phyloP scores from a whole-genome alignment of 53 echinoderm and acorn worm genomes.

The Crossaster papposus region DNA sequence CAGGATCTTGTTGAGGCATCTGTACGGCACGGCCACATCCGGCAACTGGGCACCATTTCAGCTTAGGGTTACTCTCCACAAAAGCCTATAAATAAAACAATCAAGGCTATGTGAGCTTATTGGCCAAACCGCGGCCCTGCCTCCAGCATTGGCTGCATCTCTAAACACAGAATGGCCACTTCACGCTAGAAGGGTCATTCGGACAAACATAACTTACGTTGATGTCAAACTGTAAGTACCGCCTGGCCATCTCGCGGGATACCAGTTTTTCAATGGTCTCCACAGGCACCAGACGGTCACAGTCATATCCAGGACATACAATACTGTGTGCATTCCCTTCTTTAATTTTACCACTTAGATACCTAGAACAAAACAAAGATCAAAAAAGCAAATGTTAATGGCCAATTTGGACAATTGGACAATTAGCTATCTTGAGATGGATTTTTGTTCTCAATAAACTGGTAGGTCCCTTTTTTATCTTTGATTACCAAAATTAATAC shows the following conservation, averaged over 20 bases:
- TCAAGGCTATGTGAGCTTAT: background rate
- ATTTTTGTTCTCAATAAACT: no score
- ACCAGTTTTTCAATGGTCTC: constrained; percentile 92
- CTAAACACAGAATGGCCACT: no score
- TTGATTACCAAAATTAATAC: no score
- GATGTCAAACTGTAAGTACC: constrained; percentile 97
- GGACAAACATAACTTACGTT: no score
- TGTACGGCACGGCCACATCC: constrained; percentile 91
- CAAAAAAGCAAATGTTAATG: background rate
- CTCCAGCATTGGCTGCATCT: no score
- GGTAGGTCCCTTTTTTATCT: no score
- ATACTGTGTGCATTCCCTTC: constrained; percentile 93
- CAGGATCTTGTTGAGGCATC: constrained; percentile 60
- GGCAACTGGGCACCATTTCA: constrained; percentile 94
- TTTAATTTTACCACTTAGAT: constrained; percentile 88
- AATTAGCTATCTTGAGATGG: no score
- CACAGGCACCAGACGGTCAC: constrained; percentile 87
- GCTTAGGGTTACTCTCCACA: constrained; percentile 90
- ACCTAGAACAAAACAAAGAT: constrained; percentile 44
- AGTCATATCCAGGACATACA: constrained; percentile 93
- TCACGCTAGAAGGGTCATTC: no score
- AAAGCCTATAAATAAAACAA: constrained; percentile 69
- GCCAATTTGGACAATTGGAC: no score
- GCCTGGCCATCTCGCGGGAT: constrained; percentile 89
- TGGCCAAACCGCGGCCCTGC: no score